Conservation (phyloP, 1,140 invertebrate species). For the Leguminivora glycinivorella region DNA sequence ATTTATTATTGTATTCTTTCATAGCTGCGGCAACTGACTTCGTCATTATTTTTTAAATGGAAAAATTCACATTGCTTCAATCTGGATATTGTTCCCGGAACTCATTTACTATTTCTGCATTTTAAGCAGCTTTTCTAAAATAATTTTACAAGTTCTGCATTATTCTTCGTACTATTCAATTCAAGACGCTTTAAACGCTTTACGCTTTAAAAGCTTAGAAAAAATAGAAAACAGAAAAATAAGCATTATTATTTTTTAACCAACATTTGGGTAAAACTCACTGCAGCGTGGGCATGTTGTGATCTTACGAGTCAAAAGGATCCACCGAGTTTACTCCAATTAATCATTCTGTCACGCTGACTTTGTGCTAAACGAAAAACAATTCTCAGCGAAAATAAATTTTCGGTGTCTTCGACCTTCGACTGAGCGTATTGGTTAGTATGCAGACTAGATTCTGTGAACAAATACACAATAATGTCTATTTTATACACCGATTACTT, state of each 20-base stretch:
- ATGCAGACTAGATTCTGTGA: conserved; percentile 2
- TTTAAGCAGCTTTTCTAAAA: too few relatives aligned
- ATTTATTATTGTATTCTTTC: not conserved
- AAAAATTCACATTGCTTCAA: too few relatives aligned
- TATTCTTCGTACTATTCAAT: not conserved
- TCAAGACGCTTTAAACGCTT: too few relatives aligned
- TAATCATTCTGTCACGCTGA: conserved; percentile 26
- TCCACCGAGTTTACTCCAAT: conserved; percentile 22
- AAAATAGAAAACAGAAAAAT: too few relatives aligned
- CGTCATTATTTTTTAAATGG: too few relatives aligned
- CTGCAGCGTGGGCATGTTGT: not conserved
- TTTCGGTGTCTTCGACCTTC: not conserved
- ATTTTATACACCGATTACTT: not conserved
- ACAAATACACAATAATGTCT: not conserved
- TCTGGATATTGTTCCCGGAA: too few relatives aligned
- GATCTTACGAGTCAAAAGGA: conserved; percentile 5
- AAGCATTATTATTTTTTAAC: too few relatives aligned
- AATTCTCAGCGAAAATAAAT: conserved; percentile 15
- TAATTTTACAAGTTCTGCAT: too few relatives aligned
- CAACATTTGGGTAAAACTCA: not conserved
- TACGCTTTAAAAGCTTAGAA: too few relatives aligned
- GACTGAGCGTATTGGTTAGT: not conserved
- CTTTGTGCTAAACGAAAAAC: conserved; percentile 20
- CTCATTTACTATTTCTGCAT: too few relatives aligned
- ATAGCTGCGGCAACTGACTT: not conserved